Evolutionary conservation across 35 echinoderm and acorn worm genomes (phyloP), one percentile per base, ranked within the genome.

Genomic region (Stichopus chloronotus): DNA sequence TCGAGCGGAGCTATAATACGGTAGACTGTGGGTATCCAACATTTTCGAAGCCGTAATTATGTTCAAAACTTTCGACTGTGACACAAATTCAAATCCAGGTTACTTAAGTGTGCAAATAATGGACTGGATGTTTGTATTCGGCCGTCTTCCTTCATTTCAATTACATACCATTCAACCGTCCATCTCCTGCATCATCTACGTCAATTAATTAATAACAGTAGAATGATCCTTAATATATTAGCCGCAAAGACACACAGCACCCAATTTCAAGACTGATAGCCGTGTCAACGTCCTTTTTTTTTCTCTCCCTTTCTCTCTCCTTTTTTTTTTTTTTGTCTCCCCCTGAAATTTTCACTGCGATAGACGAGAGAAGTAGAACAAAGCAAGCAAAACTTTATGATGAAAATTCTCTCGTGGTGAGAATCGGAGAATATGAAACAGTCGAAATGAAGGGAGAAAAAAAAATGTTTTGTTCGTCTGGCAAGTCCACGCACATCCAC

Each of bases 141-240:
- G 30, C 30, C 30, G 69, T 21, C 69, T 74, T 21, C 17, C 13
- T 19, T 74, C n/a, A 74, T n/a, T 19, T n/a, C 69, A 74, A 74
- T 74, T 74, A 19, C 69, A 20, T 2, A n/a, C 69, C 69, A n/a
- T 21, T 7, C 14, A 7, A n/a, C 6, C 69, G 0, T 19, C 69
- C 6, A 74, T 43, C 30, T 43, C 30, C 69, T 72, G 14, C 17
- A 7, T 21, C 19, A 74, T 20, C 22, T 74, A 74, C 11, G 69
- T 19, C 19, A 19, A 20, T 74, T 74, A 74, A 74, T 74, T 74
- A 74, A 74, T 74, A 74, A 74, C 69, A 74, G 17, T 74, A 14
- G 69, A 74, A 74, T 21, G 69, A 74, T 74, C 69, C 69, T 74
- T 74, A 43, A 43, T 43, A 43, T 74, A 74, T 74, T 74, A 74